A percentile compares a stretch with the other conserved stretches of the same genome.
phyloP scores from a whole-genome alignment of 1,140 invertebrate species.

The Brachionus plicatilis region DNA sequence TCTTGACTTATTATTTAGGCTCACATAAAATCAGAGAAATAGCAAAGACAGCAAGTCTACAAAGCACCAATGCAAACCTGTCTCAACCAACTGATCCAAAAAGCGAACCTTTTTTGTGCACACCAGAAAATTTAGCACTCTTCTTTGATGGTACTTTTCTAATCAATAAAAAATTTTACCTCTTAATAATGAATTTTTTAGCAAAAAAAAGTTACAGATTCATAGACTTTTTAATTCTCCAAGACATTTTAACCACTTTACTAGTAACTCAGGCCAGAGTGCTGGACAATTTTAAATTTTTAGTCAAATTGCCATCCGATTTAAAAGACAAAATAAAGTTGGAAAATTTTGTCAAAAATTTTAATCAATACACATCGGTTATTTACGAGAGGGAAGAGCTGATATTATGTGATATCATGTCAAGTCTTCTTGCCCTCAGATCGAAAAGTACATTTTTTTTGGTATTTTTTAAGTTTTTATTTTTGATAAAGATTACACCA shows the following conservation, averaged over 20 bases:
- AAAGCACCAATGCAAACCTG: background rate
- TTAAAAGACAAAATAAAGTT: background rate
- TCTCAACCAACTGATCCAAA: background rate
- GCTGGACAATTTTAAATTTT: background rate
- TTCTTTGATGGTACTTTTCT: background rate
- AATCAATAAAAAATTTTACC: background rate
- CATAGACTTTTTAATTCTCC: background rate
- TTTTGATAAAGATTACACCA: background rate
- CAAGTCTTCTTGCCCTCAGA: background rate
- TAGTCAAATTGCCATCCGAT: background rate
- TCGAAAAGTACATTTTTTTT: background rate
- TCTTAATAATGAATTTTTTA: background rate
- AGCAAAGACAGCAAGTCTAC: background rate
- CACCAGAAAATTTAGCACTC: background rate
- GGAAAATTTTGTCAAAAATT: background rate
- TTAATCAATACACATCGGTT: background rate
- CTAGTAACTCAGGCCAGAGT: background rate
- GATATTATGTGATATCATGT: background rate
- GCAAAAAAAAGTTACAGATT: conserved; percentile 17
- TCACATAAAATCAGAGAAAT: background rate
- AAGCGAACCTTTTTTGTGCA: background rate
- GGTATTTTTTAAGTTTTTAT: background rate
- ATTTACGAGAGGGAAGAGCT: background rate
- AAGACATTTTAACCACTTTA: background rate
- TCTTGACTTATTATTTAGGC: background rate